Evolutionary conservation across 2,888 invertebrate genomes (phyloP), one percentile per base, ranked within the genome.

Genomic region (Torymus texanus): DNA sequence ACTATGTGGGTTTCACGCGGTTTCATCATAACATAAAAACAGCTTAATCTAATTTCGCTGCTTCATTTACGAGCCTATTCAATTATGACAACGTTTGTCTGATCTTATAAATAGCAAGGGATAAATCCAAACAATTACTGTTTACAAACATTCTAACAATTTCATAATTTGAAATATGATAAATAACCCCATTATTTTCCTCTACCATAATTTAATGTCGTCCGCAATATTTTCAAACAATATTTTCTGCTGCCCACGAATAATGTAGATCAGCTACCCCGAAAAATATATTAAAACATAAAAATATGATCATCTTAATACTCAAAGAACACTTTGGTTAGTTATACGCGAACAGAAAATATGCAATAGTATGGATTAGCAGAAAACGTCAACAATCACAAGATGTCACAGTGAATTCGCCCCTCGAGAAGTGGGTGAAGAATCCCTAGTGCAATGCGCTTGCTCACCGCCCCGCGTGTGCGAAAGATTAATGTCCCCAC

Each of bases 1-100:
- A 74, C 73, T 66, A 68, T 68, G 63, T 78, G 51, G 24, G 68
- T 63, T 62, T 58, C 62, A 51, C 55, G 62, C 73, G 58, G 68
- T 78, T 78, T 74, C 73, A 74, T 78, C 67, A 68, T 78, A 67
- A 78, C 50, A 73, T 73, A 74, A 62, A 78, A 78, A 62, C 67
- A 78, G 21, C 55, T 73, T 62, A 67, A 78, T 78, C 50, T 78
- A 61, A 68, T 68, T 78, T 63, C 62, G 66, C 67, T 51, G 53
- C 59, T 78, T 78, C 72, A n/a, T 67, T 78, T 78, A 41, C 41
- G 41, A 41, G 41, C 41, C 41, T 8, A 1, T 41, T 41, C 41
- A 41, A 41, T 41, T 41, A 72, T 73, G 62, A 61, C 50, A 12
- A 16, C 24, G 51, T 62, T 73, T 51, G 61, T 62, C 55, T 56